Conservation (phyloP, 2,113 vertebrate species). For the Rhabdomys dilectus region DNA sequence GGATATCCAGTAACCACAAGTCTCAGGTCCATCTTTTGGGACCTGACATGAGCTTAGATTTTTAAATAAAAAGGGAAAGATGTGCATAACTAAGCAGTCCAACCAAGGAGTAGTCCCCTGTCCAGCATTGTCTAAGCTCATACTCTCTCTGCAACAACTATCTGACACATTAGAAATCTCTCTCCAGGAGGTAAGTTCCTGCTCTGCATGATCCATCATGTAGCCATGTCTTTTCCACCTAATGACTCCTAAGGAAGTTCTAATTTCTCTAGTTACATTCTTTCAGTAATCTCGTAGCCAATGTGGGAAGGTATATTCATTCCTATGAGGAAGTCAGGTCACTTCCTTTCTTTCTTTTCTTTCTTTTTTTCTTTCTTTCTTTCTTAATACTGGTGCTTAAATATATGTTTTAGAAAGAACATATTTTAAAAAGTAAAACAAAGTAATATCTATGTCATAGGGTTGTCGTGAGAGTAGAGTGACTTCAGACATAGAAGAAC, state of each 20-base stretch:
- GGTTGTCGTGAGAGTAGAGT: neutral
- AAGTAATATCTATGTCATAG: neutral
- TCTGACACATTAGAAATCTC: neutral
- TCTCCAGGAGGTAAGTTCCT: neutral
- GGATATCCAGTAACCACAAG: too few species aligned
- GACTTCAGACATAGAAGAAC: neutral
- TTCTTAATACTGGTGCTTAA: neutral
- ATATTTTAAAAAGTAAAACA: neutral
- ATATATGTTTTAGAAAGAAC: neutral
- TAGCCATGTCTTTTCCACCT: neutral
- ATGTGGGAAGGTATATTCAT: neutral
- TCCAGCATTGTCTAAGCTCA: neutral
- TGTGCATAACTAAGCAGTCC: too few species aligned
- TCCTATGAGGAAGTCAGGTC: neutral
- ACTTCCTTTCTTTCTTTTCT: too few species aligned
- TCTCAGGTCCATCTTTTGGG: neutral
- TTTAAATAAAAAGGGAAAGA: neutral
- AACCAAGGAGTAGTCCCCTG: neutral
- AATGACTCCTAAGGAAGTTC: neutral
- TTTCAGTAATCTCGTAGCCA: neutral
- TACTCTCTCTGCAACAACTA: neutral
- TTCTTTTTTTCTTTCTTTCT: too few species aligned
- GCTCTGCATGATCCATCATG: neutral
- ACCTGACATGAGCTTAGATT: neutral
- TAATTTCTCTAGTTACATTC: neutral